Conservation (phyloP, 2,797 vertebrate genomes). For the Agapornis canus region DNA sequence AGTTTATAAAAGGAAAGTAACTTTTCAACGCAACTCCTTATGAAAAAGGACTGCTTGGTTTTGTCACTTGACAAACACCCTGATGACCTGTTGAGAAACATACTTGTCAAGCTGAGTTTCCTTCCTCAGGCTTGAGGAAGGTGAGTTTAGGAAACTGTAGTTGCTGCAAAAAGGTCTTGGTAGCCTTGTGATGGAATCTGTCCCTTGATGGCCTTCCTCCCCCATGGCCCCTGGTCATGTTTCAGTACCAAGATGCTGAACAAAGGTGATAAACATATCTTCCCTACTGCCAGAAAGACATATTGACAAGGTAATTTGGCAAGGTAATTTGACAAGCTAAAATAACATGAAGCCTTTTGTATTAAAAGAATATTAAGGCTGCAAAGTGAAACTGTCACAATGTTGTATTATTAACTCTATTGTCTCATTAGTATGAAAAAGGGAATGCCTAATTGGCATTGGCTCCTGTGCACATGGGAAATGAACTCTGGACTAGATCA, state of each 20-base stretch:
- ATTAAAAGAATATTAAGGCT: not conserved
- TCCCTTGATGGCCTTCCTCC: not conserved
- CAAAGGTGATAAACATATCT: not conserved
- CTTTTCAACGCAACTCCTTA: not conserved
- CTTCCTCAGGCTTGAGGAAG: not conserved
- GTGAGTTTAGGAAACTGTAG: not conserved
- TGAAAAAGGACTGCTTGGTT: not conserved
- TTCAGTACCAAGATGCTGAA: not conserved
- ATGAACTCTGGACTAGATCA: accelerated
- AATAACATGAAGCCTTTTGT: not conserved
- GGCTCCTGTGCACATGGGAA: not conserved
- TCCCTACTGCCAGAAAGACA: not conserved
- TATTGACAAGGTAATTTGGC: not conserved
- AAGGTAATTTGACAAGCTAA: not conserved
- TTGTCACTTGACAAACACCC: not conserved
- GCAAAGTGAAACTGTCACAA: not conserved
- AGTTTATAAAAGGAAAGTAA: conserved; percentile 37
- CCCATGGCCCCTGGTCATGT: accelerated
- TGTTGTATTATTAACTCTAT: not conserved
- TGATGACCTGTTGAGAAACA: not conserved
- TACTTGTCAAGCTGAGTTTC: not conserved
- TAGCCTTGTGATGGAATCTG: not conserved
- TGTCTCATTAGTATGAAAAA: not conserved
- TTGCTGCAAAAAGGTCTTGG: not conserved
- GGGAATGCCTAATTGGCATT: not conserved